A percentile compares a stretch with the other conserved stretches of the same genome.
These are phyloP conservation scores for Agrypnus murinus DNA, from an alignment of 2,888 invertebrate species.

Conservation along the genomic window DNA sequence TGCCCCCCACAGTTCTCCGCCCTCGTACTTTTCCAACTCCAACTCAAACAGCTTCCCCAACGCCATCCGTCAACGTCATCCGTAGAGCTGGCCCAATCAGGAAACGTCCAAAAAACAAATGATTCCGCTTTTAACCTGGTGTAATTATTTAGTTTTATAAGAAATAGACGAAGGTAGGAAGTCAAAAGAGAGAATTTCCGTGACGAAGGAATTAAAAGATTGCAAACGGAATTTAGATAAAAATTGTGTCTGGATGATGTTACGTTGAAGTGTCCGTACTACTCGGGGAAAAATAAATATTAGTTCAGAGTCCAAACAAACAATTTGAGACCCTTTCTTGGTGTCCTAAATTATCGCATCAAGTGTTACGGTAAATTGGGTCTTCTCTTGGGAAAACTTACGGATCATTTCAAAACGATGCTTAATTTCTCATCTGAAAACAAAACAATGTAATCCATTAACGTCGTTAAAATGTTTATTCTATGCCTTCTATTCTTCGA, in stretches of 20 bases:
- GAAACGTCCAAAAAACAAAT: conserved; percentile 57
- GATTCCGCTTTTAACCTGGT: conserved; percentile 52
- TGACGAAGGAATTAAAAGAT: conserved; percentile 1
- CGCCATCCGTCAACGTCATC: conserved; percentile 57
- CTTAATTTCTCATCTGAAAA: no score
- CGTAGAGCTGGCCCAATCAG: conserved; percentile 55
- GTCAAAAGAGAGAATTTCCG: conserved; percentile 36
- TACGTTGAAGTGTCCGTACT: not conserved
- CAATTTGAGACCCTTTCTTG: not conserved
- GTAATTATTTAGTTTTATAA: conserved; percentile 51
- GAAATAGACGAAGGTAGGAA: conserved; percentile 29
- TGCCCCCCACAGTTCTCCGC: conserved; percentile 35
- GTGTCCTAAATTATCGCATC: not conserved
- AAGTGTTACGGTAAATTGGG: conserved; percentile 7
- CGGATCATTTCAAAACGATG: no score
- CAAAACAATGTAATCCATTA: no score
- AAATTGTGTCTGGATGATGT: not conserved
- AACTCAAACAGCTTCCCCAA: conserved; percentile 42
- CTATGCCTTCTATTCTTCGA: no score
- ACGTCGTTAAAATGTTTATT: no score
- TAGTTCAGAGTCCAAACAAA: conserved; percentile 11
- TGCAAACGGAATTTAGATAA: not conserved
- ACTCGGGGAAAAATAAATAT: conserved; percentile 7
- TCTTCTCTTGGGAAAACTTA: not conserved
- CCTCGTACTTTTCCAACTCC: conserved; percentile 46